Conservation (phyloP, 1,140 invertebrate genomes). For the Hycleus phaleratus region DNA sequence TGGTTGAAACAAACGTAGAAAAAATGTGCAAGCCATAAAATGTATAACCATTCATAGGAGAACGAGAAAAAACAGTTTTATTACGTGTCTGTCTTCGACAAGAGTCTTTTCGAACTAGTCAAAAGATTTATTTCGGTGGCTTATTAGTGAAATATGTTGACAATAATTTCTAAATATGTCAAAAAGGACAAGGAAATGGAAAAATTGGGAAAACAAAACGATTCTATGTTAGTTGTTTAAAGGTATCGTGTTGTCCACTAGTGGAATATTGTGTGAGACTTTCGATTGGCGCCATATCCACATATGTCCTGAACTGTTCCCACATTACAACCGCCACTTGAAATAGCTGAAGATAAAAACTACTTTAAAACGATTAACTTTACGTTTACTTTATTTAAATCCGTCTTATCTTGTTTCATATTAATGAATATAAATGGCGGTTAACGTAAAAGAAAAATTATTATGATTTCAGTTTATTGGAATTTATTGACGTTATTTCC, state of each 20-base stretch:
- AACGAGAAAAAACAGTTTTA: too few species aligned
- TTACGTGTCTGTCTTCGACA: too few species aligned
- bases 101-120: too few species aligned
- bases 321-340: slow-evolving; percentile 26
- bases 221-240: too few species aligned
- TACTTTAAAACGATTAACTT: slow-evolving; percentile 20
- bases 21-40: too few species aligned
- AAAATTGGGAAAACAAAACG: too few species aligned
- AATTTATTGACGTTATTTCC: slow-evolving; percentile 2
- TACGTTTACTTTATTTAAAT: slow-evolving; percentile 9
- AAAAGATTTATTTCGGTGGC: too few species aligned
- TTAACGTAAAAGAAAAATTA: not conserved
- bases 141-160: too few species aligned
- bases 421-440: not conserved
- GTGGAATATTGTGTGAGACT: not conserved
- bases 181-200: too few species aligned
- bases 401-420: slow-evolving; percentile 17
- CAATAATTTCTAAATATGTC: too few species aligned
- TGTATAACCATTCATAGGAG: too few species aligned
- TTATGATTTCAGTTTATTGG: not conserved
- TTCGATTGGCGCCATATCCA: slow-evolving; percentile 20
- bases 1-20: too few species aligned
- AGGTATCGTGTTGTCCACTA: slow-evolving; percentile 4
- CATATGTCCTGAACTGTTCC: slow-evolving; percentile 24
- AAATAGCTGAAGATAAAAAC: slow-evolving; percentile 24